Evolutionary conservation across 2,888 invertebrate species (phyloP), one percentile per base, ranked within the genome.

Genomic region (Frankliniella intonsa): DNA sequence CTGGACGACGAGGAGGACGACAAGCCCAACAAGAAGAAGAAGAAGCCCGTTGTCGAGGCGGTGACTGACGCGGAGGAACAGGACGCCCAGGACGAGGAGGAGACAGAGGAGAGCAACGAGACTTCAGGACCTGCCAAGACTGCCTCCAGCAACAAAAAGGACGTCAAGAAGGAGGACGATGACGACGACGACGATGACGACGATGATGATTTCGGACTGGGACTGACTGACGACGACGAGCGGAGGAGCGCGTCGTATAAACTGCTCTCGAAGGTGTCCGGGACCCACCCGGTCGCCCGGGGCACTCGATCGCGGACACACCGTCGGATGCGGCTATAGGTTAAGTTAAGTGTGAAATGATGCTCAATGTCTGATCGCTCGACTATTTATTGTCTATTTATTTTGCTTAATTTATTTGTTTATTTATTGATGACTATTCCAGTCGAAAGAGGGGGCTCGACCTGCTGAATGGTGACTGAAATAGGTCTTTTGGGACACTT

Each of bases 1-100:
- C 69, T 76, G 25, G 69, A 76, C 25, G 69, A 76, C 69, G 69
- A 76, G 69, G 69, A 76, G 25, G 69, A 76, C 69, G 69, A 76
- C 22, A 76, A 76, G 69, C 69, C 69, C 25, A 76, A 22, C 25
- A 76, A 76, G 25, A 76, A 22, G 10, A 76, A 76, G 25, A 76
- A 76, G 25, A 76, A 76, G 69, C 69, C 69, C 69, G 25, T 76
- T 25, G 69, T 22, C 69, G 62, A 19, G 62, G 62, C n/a, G 62
- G 17, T 14, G 62, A 10, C 69, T 25, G 69, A n/a, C 22, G 22
- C 69, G 22, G 69, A 76, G 25, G 69, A 11, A 38, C 38, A 38
- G 8, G 25, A 10, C 25, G 69, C 22, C 25, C 69, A 76, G 22
- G 69, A 76, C 69, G 69, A 76, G 22, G 69, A 76, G 69, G 69